phyloP scores from a whole-genome alignment of 2,113 vertebrate species.

The Pelvicachromis taeniatus region DNA sequence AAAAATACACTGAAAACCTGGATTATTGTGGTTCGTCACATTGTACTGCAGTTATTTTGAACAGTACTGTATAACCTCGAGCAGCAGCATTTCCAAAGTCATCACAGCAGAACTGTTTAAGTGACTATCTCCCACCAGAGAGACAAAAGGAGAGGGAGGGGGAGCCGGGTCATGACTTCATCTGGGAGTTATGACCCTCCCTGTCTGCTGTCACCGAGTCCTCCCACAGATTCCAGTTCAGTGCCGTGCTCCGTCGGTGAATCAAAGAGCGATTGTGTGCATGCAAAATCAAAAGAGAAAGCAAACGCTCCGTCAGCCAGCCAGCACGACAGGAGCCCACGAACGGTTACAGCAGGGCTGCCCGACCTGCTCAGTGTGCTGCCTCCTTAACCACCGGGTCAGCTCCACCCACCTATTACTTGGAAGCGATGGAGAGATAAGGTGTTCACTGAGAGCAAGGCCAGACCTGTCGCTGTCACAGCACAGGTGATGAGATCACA shows the following conservation, averaged over 20 bases:
- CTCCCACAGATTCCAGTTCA: not conserved
- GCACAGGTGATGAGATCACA: not conserved
- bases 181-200: not conserved
- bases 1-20: too few species aligned
- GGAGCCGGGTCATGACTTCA: not conserved
- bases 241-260: rapidly evolving
- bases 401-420: not conserved
- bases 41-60: too few species aligned
- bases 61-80: not conserved
- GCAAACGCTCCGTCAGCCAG: not conserved
- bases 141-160: not conserved
- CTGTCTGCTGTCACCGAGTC: rapidly evolving
- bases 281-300: not conserved
- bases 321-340: not conserved
- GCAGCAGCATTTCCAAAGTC: not conserved
- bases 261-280: not conserved
- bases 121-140: not conserved
- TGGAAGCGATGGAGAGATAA: not conserved
- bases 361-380: not conserved
- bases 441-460: not conserved
- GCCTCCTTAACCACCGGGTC: not conserved
- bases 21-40: too few species aligned
- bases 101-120: not conserved
- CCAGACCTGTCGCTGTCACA: not conserved
- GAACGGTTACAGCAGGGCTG: not conserved